A percentile compares a stretch with the other conserved stretches of the same genome.
Conservation (phyloP, 2,797 vertebrate species). For the Takifugu ocellatus region DNA sequence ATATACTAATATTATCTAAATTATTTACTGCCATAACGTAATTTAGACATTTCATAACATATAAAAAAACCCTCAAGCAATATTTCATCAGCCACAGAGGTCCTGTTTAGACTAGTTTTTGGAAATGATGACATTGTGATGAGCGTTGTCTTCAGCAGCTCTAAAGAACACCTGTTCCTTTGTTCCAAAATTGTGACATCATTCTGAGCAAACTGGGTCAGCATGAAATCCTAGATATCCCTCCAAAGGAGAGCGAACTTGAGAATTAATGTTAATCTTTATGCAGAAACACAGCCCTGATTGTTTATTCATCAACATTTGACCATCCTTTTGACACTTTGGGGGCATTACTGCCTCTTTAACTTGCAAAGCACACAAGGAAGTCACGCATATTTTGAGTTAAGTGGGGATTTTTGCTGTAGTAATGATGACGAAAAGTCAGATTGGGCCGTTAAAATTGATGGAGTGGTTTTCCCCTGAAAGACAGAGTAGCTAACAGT, state of each 20-base stretch:
- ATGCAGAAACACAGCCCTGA: background rate
- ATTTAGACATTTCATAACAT: too few relatives aligned
- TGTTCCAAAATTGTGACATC: slow-evolving; percentile 5
- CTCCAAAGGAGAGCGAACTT: too few relatives aligned
- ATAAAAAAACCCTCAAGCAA: too few relatives aligned
- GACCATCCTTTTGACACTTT: background rate
- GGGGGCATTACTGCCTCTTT: background rate
- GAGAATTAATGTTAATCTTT: background rate
- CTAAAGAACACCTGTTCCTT: slow-evolving; percentile 37
- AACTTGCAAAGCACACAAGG: background rate
- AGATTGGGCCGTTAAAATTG: too few relatives aligned
- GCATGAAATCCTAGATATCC: background rate
- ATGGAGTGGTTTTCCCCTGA: slow-evolving; percentile 9
- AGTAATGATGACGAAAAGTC: too few relatives aligned
- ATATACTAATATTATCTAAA: too few relatives aligned
- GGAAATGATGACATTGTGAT: slow-evolving; percentile 46
- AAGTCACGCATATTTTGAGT: background rate
- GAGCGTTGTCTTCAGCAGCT: slow-evolving; percentile 34
- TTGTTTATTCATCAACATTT: background rate
- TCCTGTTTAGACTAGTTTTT: slow-evolving; percentile 65
- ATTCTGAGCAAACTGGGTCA: slow-evolving; percentile 1
- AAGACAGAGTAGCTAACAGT: background rate
- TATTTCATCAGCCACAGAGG: slow-evolving; percentile 1
- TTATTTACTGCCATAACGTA: too few relatives aligned
- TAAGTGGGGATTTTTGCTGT: background rate